phyloP scores from a whole-genome alignment of 2,888 invertebrate species.

The Torymus texanus region DNA sequence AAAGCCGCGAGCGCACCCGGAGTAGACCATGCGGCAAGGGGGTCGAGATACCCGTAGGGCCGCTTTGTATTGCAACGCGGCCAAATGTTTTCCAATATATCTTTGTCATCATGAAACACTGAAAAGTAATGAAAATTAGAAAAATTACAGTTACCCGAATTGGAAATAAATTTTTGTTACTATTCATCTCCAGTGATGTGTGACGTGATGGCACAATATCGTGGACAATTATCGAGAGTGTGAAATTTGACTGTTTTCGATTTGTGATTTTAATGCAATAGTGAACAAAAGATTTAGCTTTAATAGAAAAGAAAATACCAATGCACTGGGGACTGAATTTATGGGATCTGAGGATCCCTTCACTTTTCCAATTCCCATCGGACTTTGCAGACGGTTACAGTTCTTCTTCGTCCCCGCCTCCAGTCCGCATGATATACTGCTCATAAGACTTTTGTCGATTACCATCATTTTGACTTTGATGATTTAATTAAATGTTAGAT shows the following conservation, averaged over 20 bases:
- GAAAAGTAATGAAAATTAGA: too few relatives aligned
- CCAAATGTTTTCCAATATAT: too few relatives aligned
- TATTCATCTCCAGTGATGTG: too few relatives aligned
- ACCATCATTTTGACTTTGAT: constrained; percentile 18
- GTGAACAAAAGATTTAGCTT: constrained; percentile 15
- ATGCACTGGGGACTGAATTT: constrained; percentile 34
- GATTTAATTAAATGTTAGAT: neutral
- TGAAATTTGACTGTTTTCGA: neutral
- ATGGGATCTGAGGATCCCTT: constrained; percentile 30
- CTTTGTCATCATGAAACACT: too few relatives aligned
- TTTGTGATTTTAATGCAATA: constrained; percentile 10
- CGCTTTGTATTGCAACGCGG: too few relatives aligned
- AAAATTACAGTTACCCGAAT: too few relatives aligned
- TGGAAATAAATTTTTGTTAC: too few relatives aligned
- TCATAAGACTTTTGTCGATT: constrained; percentile 28
- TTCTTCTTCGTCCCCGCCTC: constrained; percentile 19
- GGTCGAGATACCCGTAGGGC: too few relatives aligned
- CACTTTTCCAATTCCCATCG: constrained; percentile 28
- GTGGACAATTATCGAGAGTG: neutral
- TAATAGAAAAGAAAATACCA: constrained; percentile 40
- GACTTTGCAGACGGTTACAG: constrained; percentile 22
- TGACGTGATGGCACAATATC: neutral
- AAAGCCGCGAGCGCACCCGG: too few relatives aligned
- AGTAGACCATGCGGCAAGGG: too few relatives aligned
- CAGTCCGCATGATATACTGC: constrained; percentile 25